phyloP scores from a whole-genome alignment of 2,113 vertebrate species.

The Montifringilla adamsi region DNA sequence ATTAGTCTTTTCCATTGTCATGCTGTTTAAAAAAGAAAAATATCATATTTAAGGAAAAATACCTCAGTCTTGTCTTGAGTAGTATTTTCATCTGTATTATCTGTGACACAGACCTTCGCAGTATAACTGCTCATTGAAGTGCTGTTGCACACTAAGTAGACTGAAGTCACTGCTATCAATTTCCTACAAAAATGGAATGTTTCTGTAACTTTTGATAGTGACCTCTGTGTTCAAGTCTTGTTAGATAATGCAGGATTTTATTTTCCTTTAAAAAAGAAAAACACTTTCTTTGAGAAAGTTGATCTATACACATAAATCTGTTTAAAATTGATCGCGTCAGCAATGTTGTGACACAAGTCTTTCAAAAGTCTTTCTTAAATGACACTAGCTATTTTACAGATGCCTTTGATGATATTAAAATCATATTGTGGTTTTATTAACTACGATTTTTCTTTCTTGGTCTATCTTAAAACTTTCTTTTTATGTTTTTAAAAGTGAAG shows the following conservation, averaged over 20 bases:
- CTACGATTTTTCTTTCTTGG: background rate
- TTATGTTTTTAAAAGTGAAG: background rate
- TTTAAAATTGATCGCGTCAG: constrained; percentile 32
- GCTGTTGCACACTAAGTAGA: background rate
- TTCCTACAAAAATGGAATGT: constrained; percentile 23
- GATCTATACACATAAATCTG: background rate
- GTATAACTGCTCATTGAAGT: constrained; percentile 34
- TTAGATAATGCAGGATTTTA: background rate
- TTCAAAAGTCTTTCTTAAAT: constrained; percentile 37
- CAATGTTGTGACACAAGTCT: background rate
- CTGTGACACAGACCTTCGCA: background rate
- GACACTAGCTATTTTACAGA: constrained; percentile 22
- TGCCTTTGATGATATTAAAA: constrained; percentile 35
- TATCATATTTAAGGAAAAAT: constrained; percentile 14
- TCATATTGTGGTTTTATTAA: constrained; percentile 46
- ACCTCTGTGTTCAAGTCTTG: background rate
- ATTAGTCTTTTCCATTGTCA: background rate
- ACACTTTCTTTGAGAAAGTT: background rate
- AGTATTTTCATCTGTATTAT: background rate
- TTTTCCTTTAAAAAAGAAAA: background rate
- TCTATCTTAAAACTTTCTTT: constrained; percentile 15
- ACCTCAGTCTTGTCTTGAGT: background rate
- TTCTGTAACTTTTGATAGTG: constrained; percentile 15
- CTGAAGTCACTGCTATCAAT: constrained; percentile 38
- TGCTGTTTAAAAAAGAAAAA: background rate